Conservation (phyloP, 1,140 invertebrate species). For the Drosophila pectinifera region DNA sequence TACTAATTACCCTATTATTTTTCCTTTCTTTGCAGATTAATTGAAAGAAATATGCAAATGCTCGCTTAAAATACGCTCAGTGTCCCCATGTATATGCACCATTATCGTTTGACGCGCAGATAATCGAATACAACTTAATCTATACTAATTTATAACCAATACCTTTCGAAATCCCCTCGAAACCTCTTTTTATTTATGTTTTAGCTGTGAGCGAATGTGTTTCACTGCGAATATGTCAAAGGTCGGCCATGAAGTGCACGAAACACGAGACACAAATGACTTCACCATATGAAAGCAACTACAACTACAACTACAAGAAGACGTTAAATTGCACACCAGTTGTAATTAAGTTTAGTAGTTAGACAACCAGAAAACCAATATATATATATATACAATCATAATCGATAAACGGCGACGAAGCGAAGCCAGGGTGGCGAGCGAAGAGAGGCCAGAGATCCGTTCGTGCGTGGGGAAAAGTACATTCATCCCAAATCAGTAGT, state of each 20-base stretch:
- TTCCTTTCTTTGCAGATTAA: conserved; percentile 62
- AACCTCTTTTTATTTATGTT: conserved; percentile 12
- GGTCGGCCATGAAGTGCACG: conserved; percentile 80
- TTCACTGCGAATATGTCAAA: conserved; percentile 82
- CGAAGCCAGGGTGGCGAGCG: conserved; percentile 6
- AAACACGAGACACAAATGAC: conserved; percentile 54
- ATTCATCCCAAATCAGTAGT: background rate
- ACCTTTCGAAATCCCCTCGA: conserved; percentile 8
- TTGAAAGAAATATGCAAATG: conserved; percentile 1
- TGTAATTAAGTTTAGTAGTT: conserved; percentile 82
- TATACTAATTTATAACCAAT: background rate
- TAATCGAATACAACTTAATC: background rate
- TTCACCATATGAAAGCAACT: conserved; percentile 46
- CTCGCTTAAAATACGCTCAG: conserved; percentile 48
- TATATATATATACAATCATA: conserved; percentile 23
- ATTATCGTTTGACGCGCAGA: conserved; percentile 51
- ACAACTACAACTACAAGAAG: conserved; percentile 39
- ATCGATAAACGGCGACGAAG: conserved; percentile 8
- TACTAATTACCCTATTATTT: background rate
- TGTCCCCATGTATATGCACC: background rate
- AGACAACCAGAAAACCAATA: conserved; percentile 48
- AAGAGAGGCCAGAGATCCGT: conserved; percentile 7
- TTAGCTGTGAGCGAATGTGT: conserved; percentile 75
- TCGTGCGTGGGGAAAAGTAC: conserved; percentile 8
- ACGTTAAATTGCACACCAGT: conserved; percentile 74